Percentiles rank a stretch among this genome's conserved stretches.
Evolutionary conservation across 2,113 vertebrate species (phyloP).

Genomic region (Hydrolagus affinis): DNA sequence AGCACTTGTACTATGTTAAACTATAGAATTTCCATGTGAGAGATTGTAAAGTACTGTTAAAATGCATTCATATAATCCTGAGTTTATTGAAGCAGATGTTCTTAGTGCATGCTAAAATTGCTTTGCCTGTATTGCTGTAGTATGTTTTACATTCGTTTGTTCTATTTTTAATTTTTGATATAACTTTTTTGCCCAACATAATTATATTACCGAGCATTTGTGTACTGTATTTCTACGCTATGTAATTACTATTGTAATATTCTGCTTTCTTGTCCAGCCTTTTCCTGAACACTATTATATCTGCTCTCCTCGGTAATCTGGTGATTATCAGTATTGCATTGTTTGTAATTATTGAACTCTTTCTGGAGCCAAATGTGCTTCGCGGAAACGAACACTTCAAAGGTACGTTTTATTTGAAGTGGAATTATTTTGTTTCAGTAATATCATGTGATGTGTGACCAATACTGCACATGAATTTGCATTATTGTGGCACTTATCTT

Average conservation of each 20-base stretch:
- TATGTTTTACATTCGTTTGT: neutral
- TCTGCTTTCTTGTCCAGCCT: slow-evolving; percentile 50
- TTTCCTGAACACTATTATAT: slow-evolving; percentile 78
- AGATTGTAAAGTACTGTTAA: neutral
- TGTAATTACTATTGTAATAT: neutral
- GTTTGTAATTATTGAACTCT: slow-evolving; percentile 81
- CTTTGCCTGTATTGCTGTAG: neutral
- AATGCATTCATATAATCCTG: neutral
- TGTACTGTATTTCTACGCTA: neutral
- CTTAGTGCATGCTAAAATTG: neutral
- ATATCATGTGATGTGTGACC: neutral
- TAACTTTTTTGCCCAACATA: too few species aligned
- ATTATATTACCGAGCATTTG: neutral
- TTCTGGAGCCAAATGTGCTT: slow-evolving; percentile 70
- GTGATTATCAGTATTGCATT: slow-evolving; percentile 71
- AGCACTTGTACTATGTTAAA: too few species aligned
- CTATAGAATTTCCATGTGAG: too few species aligned
- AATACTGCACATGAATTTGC: too few species aligned
- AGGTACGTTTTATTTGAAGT: slow-evolving; percentile 52
- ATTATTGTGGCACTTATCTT: neutral
- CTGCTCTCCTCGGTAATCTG: slow-evolving; percentile 73
- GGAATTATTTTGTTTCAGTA: neutral
- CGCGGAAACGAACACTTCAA: slow-evolving; percentile 74
- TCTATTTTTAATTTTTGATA: too few species aligned
- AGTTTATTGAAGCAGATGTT: neutral